Evolutionary conservation across 2,888 invertebrate species (phyloP), one percentile per base, ranked within the genome.

Genomic region (Aporophyla lueneburgensis): DNA sequence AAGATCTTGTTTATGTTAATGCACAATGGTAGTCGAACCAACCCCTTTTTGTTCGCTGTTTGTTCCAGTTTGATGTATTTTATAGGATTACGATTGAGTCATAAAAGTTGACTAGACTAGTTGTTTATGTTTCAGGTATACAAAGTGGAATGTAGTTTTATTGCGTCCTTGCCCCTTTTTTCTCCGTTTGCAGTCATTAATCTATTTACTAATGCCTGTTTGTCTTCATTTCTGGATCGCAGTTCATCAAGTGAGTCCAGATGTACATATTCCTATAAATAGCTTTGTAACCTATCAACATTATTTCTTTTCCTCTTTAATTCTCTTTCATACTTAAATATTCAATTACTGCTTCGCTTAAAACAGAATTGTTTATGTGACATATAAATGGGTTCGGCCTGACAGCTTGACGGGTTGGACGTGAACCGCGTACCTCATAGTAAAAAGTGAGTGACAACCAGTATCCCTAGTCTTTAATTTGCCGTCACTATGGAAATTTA

Each of bases 101-200:
- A 54, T 54, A 68, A 74, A 66, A 81, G 65, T 49, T 62, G n/a
- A 51, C 68, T 68, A 65, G 54, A 46, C n/a, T 7, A 54, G 33
- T 24, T 58, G 61, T 66, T 61, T 27, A 27, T 63, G 24, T 54
- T 79, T 53, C 58, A 78, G 53, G 2, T 43, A 51, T n/a, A 73
- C n/a, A 66, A 58, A 78, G 27, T 78, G n/a, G 51, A 69, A 56
- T 56, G 54, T 12, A 43, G 68, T 72, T 83, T 83, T 56, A 78
- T 43, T 51, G 59, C 54, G 40, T 33, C 81, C 65, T 84, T 72
- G 65, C 33, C 65, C 46, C 46, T 78, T 66, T 83, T 76, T 71
- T 58, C 68, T 66, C 46, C 33, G 14, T 67, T 24, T 67, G 21
- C 12, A 27, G 58, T 51, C 56, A 72, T 78, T 65, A 56, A 69